Evolutionary conservation across 1,140 invertebrate genomes (phyloP).

Genomic region (Bombus affinis): DNA sequence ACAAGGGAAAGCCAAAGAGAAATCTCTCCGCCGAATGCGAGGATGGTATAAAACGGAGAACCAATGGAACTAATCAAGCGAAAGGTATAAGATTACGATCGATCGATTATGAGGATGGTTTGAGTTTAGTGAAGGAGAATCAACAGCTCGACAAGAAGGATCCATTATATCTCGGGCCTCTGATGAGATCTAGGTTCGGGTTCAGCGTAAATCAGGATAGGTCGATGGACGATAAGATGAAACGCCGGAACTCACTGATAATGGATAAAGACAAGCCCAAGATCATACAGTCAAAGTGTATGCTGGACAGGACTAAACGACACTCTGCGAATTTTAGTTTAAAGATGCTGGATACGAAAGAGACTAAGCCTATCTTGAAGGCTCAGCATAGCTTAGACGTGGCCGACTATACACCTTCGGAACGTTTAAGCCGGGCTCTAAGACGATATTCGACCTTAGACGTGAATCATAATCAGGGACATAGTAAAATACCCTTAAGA

Average conservation of each 20-base stretch:
- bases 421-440: constrained; percentile 51
- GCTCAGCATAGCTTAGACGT: constrained; percentile 75
- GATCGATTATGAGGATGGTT: constrained; percentile 74
- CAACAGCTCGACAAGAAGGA: constrained; percentile 58
- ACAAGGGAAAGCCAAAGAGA: constrained; percentile 68
- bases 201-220: constrained; percentile 48
- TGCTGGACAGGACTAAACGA: constrained; percentile 75
- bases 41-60: constrained; percentile 69
- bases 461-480: constrained; percentile 80
- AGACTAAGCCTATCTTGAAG: constrained; percentile 71
- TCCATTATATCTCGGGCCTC: not conserved
- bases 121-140: constrained; percentile 55
- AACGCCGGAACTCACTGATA: constrained; percentile 66
- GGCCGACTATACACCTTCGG: constrained; percentile 62
- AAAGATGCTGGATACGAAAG: constrained; percentile 69
- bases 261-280: constrained; percentile 70
- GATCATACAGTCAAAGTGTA: constrained; percentile 60
- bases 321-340: constrained; percentile 74
- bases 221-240: constrained; percentile 66
- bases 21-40: constrained; percentile 75
- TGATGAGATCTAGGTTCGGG: constrained; percentile 60
- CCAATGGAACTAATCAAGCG: constrained; percentile 43
- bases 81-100: constrained; percentile 58
- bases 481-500: constrained; percentile 78
- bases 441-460: constrained; percentile 77